A percentile compares a stretch with the other conserved stretches of the same genome.
phyloP scores from a whole-genome alignment of 2,113 vertebrate species.

The Oreamnos americanus region DNA sequence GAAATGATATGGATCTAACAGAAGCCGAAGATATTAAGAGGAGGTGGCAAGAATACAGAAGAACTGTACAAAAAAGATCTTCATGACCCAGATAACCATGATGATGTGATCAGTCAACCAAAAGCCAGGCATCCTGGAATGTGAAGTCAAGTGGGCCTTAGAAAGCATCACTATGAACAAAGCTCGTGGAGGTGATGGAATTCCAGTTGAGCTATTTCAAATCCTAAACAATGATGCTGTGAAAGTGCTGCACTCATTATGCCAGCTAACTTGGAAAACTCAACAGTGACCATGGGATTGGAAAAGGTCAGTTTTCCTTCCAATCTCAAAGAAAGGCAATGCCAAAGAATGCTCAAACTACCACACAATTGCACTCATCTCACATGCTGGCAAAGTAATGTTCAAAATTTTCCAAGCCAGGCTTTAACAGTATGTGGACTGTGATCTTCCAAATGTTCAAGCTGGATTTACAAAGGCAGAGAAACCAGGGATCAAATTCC shows the following conservation, averaged over 20 bases:
- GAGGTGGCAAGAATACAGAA: neutral
- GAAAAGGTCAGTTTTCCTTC: neutral
- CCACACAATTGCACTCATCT: neutral
- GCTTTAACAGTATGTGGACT: neutral
- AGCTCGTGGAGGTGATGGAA: neutral
- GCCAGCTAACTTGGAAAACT: neutral
- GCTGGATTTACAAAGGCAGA: neutral
- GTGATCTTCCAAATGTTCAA: neutral
- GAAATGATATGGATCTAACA: neutral
- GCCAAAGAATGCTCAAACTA: neutral
- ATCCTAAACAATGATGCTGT: neutral
- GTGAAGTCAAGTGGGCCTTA: neutral
- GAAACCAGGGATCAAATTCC: neutral
- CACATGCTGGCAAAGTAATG: neutral
- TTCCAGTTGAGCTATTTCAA: neutral
- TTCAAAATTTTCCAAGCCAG: neutral
- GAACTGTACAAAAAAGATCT: neutral
- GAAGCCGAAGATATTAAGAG: neutral
- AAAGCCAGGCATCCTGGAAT: neutral
- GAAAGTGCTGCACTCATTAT: neutral
- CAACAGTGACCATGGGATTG: neutral
- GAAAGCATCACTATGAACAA: neutral
- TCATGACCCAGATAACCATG: neutral
- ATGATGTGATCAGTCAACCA: neutral
- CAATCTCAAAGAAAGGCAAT: neutral